These are phyloP conservation scores for Onychomys torridus DNA, from an alignment of 2,797 vertebrate species.

Conservation along the genomic window DNA sequence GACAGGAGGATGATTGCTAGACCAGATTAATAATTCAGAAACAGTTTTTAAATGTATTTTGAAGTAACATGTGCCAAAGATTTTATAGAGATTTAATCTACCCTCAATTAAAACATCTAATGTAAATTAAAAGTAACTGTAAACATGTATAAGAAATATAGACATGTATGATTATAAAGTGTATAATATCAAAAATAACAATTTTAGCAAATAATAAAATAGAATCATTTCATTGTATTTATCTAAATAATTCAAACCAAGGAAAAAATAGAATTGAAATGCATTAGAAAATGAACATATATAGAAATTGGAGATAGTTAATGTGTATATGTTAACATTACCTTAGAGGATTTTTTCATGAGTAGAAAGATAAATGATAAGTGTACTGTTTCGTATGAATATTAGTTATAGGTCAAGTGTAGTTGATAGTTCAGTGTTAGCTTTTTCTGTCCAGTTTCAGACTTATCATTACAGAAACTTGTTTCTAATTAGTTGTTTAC, in stretches of 20 bases:
- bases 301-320: slow-evolving; percentile 43
- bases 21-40: slow-evolving; percentile 57
- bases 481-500: slow-evolving; percentile 40
- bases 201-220: not conserved
- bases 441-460: slow-evolving; percentile 2
- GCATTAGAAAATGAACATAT: slow-evolving; percentile 7
- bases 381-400: slow-evolving; percentile 21
- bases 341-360: not conserved
- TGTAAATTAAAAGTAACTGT: not conserved
- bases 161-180: not conserved
- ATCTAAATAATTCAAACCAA: slow-evolving; percentile 30
- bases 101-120: slow-evolving; percentile 36
- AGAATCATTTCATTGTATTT: not conserved
- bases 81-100: not conserved
- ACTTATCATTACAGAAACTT: not conserved
- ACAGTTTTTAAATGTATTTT: slow-evolving; percentile 54
- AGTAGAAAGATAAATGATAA: not conserved
- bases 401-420: not conserved
- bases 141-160: not conserved
- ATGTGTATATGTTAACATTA: slow-evolving; percentile 31
- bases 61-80: slow-evolving; percentile 51
- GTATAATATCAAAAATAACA: not conserved
- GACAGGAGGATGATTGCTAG: slow-evolving; percentile 52
- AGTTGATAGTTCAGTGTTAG: slow-evolving; percentile 16
- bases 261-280: slow-evolving; percentile 28